Evolutionary conservation across 2,797 vertebrate genomes (phyloP), one percentile per base, ranked within the genome.

Genomic region (Rhinogobio ventralis): DNA sequence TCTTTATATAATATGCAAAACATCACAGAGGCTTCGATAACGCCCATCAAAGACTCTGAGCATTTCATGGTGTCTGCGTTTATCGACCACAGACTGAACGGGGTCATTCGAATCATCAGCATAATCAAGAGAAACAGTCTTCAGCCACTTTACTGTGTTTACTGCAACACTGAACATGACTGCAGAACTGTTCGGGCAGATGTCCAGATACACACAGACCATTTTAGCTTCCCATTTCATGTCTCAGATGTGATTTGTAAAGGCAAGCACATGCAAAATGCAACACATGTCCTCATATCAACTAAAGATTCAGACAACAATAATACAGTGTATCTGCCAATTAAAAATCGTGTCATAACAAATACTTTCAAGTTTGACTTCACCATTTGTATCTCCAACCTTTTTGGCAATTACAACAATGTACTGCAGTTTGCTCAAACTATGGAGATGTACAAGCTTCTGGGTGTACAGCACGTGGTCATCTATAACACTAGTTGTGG

Each of bases 401-500:
- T 95, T 89, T 95, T 94, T 86, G 94, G 92, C 2, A 83, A 88
- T 51, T 96, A 93, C 79, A 93, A 92, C 71, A 96, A 94, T 0
- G 85, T 92, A 81, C 86, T 95, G 84, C 94, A 95, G 81, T 94
- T 95, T 72, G 91, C 92, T 83, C 94, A 95, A 90, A 91, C 89
- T 15, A 85, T 93, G 19, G 93, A 95, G 83, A 91, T 93, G 91
- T 94, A 94, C 85, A 94, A 92, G 85, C 91, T 94, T 71, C 90
- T 95, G 23, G 94, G 95, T n/a, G 93, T 81, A 0, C 88, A 93
- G 85, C 94, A 88, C 33, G 92, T 94, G 28, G 81, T 92, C 17
- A 92, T 95, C 87, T 95, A 96, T 57, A 93, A 93, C 82, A 94
- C 93, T 80, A 94, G 86, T 78, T 93, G 93, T 86, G 94, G 93